Conservation (phyloP, 2,888 invertebrate genomes). For the Catotricha subobsoleta region DNA sequence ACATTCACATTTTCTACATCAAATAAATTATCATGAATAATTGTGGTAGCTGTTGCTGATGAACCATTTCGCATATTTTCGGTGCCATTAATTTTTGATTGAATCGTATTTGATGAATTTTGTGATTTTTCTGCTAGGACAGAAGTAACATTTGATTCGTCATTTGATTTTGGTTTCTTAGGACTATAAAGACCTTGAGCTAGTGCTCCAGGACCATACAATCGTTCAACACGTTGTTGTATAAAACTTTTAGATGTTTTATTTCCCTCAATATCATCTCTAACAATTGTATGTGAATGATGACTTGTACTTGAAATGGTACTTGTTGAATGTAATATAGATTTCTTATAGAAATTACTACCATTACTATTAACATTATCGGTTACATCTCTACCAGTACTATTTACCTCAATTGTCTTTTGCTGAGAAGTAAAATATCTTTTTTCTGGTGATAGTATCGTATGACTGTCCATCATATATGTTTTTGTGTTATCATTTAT, state of each 20-base stretch:
- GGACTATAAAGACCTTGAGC: conserved; percentile 70
- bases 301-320: conserved; percentile 2
- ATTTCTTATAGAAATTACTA: conserved; percentile 7
- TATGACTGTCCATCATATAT: conserved; percentile 10
- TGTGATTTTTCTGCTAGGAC: conserved; percentile 3
- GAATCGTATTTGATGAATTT: conserved; percentile 4
- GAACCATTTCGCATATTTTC: conserved; percentile 1
- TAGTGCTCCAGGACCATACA: conserved; percentile 73
- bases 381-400: conserved; percentile 8
- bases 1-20: conserved; percentile 12
- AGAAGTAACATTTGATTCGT: conserved; percentile 15
- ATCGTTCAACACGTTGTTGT: conserved; percentile 70
- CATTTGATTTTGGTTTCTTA: conserved; percentile 24
- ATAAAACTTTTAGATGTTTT: conserved; percentile 58
- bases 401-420: conserved; percentile 3
- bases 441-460: conserved; percentile 9
- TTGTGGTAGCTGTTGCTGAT: not conserved
- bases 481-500: conserved; percentile 6
- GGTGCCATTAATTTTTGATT: not conserved
- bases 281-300: conserved; percentile 15
- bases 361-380: conserved; percentile 10
- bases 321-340: conserved; percentile 2
- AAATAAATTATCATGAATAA: not conserved
- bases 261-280: conserved; percentile 13
- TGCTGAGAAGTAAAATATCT: conserved; percentile 4